These are phyloP conservation scores for Drosophila mayaguana DNA, from an alignment of 2,888 invertebrate genomes.

Conservation along the genomic window DNA sequence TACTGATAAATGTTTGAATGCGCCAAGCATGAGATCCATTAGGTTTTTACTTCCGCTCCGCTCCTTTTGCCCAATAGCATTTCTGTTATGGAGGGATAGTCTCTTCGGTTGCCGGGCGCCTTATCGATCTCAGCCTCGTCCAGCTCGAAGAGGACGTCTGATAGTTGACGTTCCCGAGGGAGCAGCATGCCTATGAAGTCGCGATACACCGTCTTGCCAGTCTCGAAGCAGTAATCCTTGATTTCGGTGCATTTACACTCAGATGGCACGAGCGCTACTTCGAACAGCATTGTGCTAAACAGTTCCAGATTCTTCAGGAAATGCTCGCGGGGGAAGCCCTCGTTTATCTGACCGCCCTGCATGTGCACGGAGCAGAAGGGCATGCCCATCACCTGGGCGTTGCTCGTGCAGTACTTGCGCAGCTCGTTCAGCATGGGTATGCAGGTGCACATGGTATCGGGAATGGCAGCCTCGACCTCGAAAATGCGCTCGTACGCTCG, in stretches of 20 bases:
- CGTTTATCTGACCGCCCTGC: constrained; percentile 21
- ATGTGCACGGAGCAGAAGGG: constrained; percentile 50
- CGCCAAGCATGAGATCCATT: background rate
- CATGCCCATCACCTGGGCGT: constrained; percentile 32
- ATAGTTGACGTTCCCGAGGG: background rate
- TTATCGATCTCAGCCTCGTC: constrained; percentile 23
- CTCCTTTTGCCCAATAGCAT: constrained; percentile 23
- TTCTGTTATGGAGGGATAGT: background rate
- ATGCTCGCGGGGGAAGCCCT: constrained; percentile 17
- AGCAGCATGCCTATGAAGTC: constrained; percentile 34
- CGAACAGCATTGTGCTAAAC: constrained; percentile 34
- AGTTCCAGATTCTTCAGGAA: constrained; percentile 37
- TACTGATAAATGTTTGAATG: background rate
- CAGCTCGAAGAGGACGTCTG: constrained; percentile 41
- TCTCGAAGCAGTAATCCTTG: constrained; percentile 28
- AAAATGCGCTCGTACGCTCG: constrained; percentile 33
- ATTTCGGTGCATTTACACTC: constrained; percentile 50
- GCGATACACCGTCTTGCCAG: constrained; percentile 19
- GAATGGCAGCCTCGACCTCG: constrained; percentile 9
- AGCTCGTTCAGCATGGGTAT: constrained; percentile 45
- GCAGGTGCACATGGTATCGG: constrained; percentile 36
- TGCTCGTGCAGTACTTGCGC: constrained; percentile 30
- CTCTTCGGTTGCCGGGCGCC: accelerated
- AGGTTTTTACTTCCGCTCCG: accelerated
- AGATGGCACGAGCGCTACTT: constrained; percentile 35